Conservation (phyloP, 2,113 vertebrate species). For the Donacobius atricapilla region DNA sequence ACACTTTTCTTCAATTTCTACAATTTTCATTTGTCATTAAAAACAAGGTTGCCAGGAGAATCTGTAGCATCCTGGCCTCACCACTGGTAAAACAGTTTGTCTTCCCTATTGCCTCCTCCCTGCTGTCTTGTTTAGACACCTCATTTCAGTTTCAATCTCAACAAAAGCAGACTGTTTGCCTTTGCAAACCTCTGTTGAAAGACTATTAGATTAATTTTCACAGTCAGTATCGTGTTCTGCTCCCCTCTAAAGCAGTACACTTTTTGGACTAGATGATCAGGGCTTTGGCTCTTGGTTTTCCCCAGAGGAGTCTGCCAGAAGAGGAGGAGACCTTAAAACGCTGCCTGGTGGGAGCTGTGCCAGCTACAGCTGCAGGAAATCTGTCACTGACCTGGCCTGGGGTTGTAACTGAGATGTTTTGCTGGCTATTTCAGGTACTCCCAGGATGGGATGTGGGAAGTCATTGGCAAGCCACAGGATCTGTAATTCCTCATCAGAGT, state of each 20-base stretch:
- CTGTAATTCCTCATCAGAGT: background rate
- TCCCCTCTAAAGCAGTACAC: background rate
- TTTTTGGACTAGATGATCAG: background rate
- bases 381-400: background rate
- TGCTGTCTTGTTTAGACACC: background rate
- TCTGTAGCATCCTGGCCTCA: background rate
- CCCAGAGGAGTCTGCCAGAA: background rate
- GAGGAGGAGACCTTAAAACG: background rate
- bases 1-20: background rate
- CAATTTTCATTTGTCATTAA: background rate
- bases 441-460: background rate
- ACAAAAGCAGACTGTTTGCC: background rate
- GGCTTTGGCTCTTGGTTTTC: background rate
- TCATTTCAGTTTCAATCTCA: background rate
- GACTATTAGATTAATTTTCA: background rate
- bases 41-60: background rate
- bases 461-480: background rate
- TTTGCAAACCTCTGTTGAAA: background rate
- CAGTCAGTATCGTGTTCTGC: background rate
- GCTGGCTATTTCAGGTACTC: background rate
- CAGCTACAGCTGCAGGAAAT: constrained; percentile 28
- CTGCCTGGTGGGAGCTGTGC: background rate
- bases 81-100: background rate
- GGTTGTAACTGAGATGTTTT: background rate
- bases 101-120: background rate